Conservation (phyloP, 2,113 vertebrate species). For the Aleadryas rufinucha region DNA sequence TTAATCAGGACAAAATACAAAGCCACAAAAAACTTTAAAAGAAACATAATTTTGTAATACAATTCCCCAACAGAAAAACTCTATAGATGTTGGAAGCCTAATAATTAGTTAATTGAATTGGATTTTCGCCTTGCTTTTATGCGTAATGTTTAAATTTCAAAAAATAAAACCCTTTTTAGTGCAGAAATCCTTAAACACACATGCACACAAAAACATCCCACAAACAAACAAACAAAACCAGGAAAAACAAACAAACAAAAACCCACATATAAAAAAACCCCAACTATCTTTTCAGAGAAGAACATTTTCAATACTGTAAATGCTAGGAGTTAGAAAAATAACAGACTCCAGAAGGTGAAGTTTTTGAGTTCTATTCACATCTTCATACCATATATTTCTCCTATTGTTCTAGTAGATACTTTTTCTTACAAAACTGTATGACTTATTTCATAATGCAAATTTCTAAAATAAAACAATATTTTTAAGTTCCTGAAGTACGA, state of each 20-base stretch:
- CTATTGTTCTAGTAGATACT: background rate
- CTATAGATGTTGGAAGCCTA: background rate
- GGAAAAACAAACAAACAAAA: background rate
- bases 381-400: background rate
- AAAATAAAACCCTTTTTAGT: background rate
- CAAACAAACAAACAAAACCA: background rate
- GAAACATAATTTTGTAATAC: background rate
- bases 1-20: background rate
- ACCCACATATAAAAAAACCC: accelerated
- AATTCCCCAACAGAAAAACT: background rate
- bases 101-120: background rate
- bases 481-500: constrained; percentile 25
- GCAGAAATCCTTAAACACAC: background rate
- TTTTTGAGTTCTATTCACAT: background rate
- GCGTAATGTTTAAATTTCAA: background rate
- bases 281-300: background rate
- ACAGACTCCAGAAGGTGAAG: background rate
- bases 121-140: background rate
- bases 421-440: background rate
- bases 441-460: background rate
- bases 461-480: constrained; percentile 36
- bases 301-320: background rate
- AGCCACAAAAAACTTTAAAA: background rate
- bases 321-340: background rate
- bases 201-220: background rate